Conservation (phyloP, 2,113 vertebrate species). For the Steatornis caripensis region DNA sequence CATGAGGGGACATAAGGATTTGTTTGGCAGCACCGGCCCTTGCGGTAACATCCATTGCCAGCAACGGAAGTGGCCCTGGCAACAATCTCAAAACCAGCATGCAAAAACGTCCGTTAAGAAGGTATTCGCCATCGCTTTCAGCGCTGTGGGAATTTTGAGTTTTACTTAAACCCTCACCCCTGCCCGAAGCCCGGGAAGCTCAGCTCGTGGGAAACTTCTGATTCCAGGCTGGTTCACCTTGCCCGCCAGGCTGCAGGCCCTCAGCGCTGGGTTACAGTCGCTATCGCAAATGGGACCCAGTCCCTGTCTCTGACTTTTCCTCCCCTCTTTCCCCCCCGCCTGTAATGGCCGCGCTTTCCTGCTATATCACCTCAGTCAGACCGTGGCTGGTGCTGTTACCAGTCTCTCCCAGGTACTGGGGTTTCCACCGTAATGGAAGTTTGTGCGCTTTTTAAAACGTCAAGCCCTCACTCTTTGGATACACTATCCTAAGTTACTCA, state of each 20-base stretch:
- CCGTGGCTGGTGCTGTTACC: not conserved
- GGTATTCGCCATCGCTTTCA: not conserved
- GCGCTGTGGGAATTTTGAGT: not conserved
- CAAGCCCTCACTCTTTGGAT: constrained; percentile 53
- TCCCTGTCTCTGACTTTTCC: not conserved
- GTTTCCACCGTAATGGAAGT: not conserved
- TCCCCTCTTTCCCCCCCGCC: not conserved
- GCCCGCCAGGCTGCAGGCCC: rapidly evolving
- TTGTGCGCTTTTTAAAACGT: constrained; percentile 24
- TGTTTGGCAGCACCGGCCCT: not conserved
- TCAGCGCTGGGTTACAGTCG: not conserved
- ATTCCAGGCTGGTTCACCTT: not conserved
- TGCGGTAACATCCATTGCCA: constrained; percentile 3
- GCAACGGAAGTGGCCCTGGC: constrained; percentile 31
- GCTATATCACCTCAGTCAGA: not conserved
- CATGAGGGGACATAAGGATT: not conserved
- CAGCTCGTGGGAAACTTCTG: not conserved
- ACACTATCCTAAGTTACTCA: not conserved
- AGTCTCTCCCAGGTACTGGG: constrained; percentile 11
- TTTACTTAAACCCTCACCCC: not conserved
- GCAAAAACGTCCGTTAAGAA: not conserved
- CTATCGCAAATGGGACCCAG: not conserved
- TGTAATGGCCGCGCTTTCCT: rapidly evolving
- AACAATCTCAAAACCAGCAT: not conserved
- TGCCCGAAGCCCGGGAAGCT: not conserved